Conservation (phyloP, 2,797 vertebrate genomes). For the Clarias fuscus region DNA sequence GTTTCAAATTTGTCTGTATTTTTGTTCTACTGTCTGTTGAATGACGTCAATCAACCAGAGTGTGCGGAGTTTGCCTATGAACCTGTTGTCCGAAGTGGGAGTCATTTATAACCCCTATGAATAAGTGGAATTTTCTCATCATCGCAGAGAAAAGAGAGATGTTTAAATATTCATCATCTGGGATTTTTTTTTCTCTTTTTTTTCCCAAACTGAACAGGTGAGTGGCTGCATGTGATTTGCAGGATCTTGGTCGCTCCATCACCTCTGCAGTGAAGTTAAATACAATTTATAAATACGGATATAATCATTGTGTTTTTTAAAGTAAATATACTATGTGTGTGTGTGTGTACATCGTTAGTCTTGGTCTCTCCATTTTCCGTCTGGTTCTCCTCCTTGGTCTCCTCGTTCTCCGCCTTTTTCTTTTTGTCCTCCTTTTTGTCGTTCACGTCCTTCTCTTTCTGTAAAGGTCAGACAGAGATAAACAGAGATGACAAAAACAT, state of each 20-base stretch:
- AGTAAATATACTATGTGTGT: neutral
- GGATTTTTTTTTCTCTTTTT: neutral
- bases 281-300: neutral
- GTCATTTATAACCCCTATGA: too few species aligned
- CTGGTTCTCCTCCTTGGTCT: slow-evolving; percentile 77
- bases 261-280: neutral
- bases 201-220: neutral
- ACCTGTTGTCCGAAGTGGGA: neutral
- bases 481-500: neutral
- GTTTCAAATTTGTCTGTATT: too few species aligned
- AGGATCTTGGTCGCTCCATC: neutral
- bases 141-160: too few species aligned
- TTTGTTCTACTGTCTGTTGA: neutral
- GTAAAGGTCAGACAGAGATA: neutral
- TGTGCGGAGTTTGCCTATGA: neutral
- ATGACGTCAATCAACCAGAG: neutral
- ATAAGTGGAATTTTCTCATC: too few species aligned
- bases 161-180: neutral
- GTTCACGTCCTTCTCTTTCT: slow-evolving; percentile 81
- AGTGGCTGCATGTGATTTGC: neutral
- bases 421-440: slow-evolving; percentile 77
- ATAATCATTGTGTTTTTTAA: neutral
- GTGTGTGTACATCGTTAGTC: slow-evolving; percentile 73
- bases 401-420: slow-evolving; percentile 70
- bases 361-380: slow-evolving; percentile 83